Percentiles rank a stretch among this genome's conserved stretches.
These are phyloP conservation scores for Nomia melanderi DNA, from an alignment of 1,140 invertebrate genomes.

Conservation along the genomic window DNA sequence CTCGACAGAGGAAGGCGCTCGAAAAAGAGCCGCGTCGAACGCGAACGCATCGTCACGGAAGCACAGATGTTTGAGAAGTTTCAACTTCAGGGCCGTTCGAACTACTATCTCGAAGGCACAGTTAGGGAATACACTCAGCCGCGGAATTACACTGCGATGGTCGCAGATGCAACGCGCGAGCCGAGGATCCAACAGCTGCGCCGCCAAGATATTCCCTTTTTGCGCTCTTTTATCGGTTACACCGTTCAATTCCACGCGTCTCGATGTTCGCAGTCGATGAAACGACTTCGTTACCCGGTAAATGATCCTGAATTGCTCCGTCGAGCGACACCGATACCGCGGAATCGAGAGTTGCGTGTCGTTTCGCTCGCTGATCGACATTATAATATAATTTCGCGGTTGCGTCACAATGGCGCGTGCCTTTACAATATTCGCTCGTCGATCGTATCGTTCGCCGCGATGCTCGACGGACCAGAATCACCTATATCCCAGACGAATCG, in stretches of 20 bases:
- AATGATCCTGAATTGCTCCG: too few species aligned
- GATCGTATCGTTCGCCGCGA: too few species aligned
- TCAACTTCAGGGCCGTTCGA: not conserved
- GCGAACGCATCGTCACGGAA: not conserved
- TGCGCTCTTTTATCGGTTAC: slow-evolving; percentile 20
- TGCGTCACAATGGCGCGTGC: not conserved
- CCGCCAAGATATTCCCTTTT: slow-evolving; percentile 23
- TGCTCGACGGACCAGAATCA: too few species aligned
- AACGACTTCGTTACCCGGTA: too few species aligned
- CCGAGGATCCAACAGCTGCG: slow-evolving; percentile 41
- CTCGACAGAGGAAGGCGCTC: not conserved
- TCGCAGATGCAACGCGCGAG: slow-evolving; percentile 34
- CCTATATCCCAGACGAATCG: too few species aligned
- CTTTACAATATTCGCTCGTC: too few species aligned
- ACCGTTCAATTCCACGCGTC: not conserved
- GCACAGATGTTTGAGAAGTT: not conserved
- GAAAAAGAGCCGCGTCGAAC: not conserved
- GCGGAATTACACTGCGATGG: slow-evolving; percentile 34
- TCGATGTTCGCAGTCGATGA: slow-evolving; percentile 4
- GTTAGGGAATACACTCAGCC: not conserved
- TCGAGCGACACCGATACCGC: not conserved
- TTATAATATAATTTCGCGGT: not conserved
- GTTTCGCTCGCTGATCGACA: slow-evolving; percentile 3
- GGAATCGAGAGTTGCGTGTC: not conserved
- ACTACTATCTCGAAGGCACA: not conserved